Conservation (phyloP, 2,888 invertebrate genomes). For the Eupithecia subumbrata region DNA sequence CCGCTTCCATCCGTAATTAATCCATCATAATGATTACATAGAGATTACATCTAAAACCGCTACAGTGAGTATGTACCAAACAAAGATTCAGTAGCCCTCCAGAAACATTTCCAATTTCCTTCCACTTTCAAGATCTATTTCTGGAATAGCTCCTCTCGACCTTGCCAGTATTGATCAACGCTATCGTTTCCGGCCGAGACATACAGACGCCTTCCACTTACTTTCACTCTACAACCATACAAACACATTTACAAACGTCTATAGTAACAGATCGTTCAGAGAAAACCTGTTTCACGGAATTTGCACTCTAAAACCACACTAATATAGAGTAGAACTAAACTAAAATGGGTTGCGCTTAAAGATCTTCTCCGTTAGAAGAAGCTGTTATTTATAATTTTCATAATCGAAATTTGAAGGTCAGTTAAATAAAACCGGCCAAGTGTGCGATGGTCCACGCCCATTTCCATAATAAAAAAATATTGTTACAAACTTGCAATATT, state of each 20-base stretch:
- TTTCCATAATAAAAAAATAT: too few species aligned
- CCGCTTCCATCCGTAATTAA: too few species aligned
- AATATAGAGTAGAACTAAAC: background rate
- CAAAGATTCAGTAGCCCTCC: background rate
- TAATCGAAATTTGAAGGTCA: too few species aligned
- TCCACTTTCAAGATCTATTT: constrained; percentile 17
- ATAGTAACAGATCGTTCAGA: background rate
- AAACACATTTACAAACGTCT: background rate
- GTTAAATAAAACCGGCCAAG: too few species aligned
- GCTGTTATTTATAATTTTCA: background rate
- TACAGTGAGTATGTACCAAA: background rate
- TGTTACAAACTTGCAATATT: too few species aligned
- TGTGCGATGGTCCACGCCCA: too few species aligned
- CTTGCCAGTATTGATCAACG: constrained; percentile 42
- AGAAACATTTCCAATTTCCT: background rate
- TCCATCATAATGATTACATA: too few species aligned
- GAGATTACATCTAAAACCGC: background rate
- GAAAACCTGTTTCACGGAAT: background rate
- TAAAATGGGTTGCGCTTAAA: background rate
- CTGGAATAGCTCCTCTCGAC: constrained; percentile 26
- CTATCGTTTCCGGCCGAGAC: constrained; percentile 39
- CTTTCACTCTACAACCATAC: constrained; percentile 35
- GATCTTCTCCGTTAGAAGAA: background rate
- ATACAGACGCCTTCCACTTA: constrained; percentile 40
- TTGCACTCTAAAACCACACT: background rate